phyloP scores from a whole-genome alignment of 2,113 vertebrate species.

The Mungos mungo region DNA sequence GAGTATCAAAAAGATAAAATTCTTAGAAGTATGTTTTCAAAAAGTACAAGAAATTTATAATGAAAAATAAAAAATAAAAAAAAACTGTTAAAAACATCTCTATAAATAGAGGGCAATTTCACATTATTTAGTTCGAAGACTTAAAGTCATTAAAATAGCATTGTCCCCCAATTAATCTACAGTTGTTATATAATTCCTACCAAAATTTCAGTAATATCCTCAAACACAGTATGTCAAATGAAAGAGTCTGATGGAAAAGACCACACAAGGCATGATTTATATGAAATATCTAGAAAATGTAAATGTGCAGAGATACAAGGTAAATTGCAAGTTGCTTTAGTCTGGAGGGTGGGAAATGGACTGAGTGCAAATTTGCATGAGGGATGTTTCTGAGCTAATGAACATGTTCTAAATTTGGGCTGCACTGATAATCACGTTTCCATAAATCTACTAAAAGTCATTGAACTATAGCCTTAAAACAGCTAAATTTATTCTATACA shows the following conservation, averaged over 20 bases:
- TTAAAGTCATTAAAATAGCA: not conserved
- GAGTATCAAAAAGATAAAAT: not conserved
- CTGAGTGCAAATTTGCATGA: not conserved
- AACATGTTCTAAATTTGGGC: not conserved
- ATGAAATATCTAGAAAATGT: not conserved
- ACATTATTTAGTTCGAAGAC: not conserved
- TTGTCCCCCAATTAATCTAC: not conserved
- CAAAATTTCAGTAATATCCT: not conserved
- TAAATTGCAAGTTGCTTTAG: not conserved
- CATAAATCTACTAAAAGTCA: not conserved
- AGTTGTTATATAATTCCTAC: not conserved
- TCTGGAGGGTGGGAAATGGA: not conserved
- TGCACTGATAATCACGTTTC: not conserved
- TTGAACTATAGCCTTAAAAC: not conserved
- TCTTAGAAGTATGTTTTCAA: not conserved
- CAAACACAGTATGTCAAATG: not conserved
- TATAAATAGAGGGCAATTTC: not conserved
- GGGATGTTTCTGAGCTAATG: not conserved
- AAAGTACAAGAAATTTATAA: not conserved
- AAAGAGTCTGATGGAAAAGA: not conserved
- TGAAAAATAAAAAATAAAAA: not conserved
- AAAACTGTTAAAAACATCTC: not conserved
- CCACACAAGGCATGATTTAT: not conserved
- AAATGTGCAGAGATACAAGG: not conserved
- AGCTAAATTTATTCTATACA: not conserved